phyloP scores from a whole-genome alignment of 2,888 invertebrate species.

The Bombyx huttoni region DNA sequence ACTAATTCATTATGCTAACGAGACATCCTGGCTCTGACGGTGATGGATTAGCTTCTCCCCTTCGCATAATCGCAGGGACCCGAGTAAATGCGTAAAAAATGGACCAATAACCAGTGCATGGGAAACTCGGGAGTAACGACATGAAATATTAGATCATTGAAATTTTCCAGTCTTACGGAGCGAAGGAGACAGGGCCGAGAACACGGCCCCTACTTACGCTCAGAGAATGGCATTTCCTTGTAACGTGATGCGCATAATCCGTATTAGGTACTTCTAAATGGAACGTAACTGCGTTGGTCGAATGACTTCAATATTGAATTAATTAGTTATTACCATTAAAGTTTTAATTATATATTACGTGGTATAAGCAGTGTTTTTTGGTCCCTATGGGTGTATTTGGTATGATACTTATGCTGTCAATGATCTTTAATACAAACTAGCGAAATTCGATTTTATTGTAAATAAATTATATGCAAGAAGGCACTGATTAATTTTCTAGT shows the following conservation, averaged over 20 bases:
- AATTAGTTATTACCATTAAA: no score
- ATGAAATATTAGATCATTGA: slow-evolving; percentile 45
- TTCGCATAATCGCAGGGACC: slow-evolving; percentile 21
- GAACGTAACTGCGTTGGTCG: no score
- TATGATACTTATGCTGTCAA: no score
- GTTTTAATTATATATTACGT: no score
- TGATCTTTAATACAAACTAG: no score
- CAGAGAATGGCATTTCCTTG: slow-evolving; percentile 20
- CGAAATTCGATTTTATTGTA: no score
- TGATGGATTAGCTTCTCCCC: slow-evolving; percentile 54
- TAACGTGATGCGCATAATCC: slow-evolving; percentile 10
- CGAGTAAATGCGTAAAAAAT: slow-evolving; percentile 32
- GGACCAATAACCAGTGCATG: slow-evolving; percentile 33
- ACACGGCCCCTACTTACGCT: slow-evolving; percentile 12
- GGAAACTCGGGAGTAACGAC: slow-evolving; percentile 28
- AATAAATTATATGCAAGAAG: no score
- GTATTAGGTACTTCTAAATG: not conserved
- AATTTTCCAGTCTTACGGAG: slow-evolving; percentile 39
- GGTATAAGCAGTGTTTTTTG: no score
- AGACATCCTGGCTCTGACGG: slow-evolving; percentile 52
- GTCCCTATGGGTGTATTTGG: no score
- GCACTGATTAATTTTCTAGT: no score
- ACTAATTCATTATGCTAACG: slow-evolving; percentile 69
- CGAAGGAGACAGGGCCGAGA: slow-evolving; percentile 20
- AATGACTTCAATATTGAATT: no score